phyloP scores from a whole-genome alignment of 2,888 invertebrate genomes.

The Stomorhina lunata region DNA sequence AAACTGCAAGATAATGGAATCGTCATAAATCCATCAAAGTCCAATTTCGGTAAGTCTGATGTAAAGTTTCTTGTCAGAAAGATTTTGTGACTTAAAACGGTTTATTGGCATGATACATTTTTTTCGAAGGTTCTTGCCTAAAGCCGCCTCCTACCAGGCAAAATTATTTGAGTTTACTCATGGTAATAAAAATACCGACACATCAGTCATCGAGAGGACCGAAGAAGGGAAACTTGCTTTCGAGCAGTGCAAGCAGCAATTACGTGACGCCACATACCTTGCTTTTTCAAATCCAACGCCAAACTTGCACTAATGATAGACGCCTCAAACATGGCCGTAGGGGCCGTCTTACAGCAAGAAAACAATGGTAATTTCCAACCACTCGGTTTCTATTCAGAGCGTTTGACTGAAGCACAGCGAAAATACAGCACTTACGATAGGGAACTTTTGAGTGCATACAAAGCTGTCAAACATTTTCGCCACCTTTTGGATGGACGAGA shows the following conservation, averaged over 20 bases:
- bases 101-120: constrained; percentile 67
- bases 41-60: constrained; percentile 43
- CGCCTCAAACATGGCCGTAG: constrained; percentile 45
- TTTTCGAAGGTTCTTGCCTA: constrained; percentile 48
- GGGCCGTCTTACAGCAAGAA: constrained; percentile 45
- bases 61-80: constrained; percentile 60
- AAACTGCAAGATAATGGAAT: constrained; percentile 66
- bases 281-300: constrained; percentile 33
- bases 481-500: constrained; percentile 42
- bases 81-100: constrained; percentile 55
- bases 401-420: constrained; percentile 32
- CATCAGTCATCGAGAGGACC: constrained; percentile 36
- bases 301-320: constrained; percentile 47
- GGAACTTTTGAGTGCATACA: constrained; percentile 48
- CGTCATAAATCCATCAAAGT: constrained; percentile 65
- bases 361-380: constrained; percentile 30
- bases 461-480: constrained; percentile 45
- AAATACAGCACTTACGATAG: constrained; percentile 59
- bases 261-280: constrained; percentile 28
- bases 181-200: constrained; percentile 53
- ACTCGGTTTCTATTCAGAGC: constrained; percentile 50
- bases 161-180: constrained; percentile 23
- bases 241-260: constrained; percentile 37
- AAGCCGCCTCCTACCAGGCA: constrained; percentile 42
- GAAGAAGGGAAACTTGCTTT: constrained; percentile 21